phyloP scores from a whole-genome alignment of 2,113 vertebrate species.

The Pycnonotus jocosus region DNA sequence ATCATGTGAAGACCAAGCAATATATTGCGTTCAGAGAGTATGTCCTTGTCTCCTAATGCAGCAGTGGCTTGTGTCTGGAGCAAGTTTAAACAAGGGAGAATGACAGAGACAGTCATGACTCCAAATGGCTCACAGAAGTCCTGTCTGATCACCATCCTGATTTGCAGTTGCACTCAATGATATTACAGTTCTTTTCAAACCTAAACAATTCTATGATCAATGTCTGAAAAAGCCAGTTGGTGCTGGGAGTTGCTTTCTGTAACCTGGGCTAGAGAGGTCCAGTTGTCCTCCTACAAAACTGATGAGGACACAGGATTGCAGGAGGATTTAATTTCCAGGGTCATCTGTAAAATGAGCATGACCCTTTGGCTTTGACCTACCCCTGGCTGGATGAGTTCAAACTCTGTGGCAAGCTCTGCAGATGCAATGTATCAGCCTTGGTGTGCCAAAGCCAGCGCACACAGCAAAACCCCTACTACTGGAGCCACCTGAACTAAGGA shows the following conservation, averaged over 20 bases:
- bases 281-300: not conserved
- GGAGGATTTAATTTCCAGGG: not conserved
- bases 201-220: not conserved
- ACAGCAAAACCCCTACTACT: not conserved
- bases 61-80: not conserved
- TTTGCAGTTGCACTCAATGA: not conserved
- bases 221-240: not conserved
- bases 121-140: not conserved
- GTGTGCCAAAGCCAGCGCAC: not conserved
- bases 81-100: not conserved
- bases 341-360: not conserved
- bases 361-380: not conserved
- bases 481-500: not conserved
- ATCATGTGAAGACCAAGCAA: not conserved
- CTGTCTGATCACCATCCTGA: not conserved
- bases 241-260: not conserved
- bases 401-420: not conserved
- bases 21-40: not conserved
- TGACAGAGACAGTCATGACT: not conserved
- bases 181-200: not conserved
- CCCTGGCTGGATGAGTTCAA: not conserved
- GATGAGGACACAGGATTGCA: not conserved
- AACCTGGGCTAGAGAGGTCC: not conserved
- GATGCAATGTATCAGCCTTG: fast-evolving
- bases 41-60: not conserved